Percentiles rank a stretch among this genome's conserved stretches.
These are phyloP conservation scores for Microctonus aethiopoides DNA, from an alignment of 2,888 invertebrate species.

Conservation along the genomic window DNA sequence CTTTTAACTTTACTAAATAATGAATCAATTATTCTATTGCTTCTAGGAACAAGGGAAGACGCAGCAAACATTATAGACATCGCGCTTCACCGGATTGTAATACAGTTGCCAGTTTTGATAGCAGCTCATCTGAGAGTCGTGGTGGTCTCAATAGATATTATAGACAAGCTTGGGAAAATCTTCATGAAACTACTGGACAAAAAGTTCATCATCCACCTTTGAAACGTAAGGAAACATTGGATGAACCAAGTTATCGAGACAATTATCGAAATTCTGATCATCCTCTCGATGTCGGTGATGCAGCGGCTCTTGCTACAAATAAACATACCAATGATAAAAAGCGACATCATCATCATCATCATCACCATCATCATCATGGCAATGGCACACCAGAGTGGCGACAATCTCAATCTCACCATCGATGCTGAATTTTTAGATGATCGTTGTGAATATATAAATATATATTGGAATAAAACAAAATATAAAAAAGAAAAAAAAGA, in stretches of 20 bases:
- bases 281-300: slow-evolving; percentile 79
- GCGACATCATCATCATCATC: slow-evolving; percentile 79
- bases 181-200: slow-evolving; percentile 82
- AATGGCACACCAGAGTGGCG: slow-evolving; percentile 71
- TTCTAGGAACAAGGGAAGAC: slow-evolving; percentile 74
- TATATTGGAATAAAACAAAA: slow-evolving; percentile 20
- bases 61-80: slow-evolving; percentile 88
- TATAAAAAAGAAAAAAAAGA: too few species aligned
- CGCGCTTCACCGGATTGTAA: slow-evolving; percentile 91
- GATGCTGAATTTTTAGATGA: slow-evolving; percentile 65
- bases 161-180: slow-evolving; percentile 92
- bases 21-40: too few species aligned
- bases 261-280: slow-evolving; percentile 57
- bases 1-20: too few species aligned
- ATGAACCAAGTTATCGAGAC: slow-evolving; percentile 71
- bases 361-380: slow-evolving; percentile 75
- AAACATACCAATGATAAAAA: slow-evolving; percentile 72
- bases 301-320: slow-evolving; percentile 69
- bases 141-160: slow-evolving; percentile 88
- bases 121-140: slow-evolving; percentile 86
- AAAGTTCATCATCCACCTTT: slow-evolving; percentile 73
- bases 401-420: slow-evolving; percentile 69
- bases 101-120: slow-evolving; percentile 90
- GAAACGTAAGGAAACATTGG: slow-evolving; percentile 78
- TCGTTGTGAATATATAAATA: slow-evolving; percentile 30